These are phyloP conservation scores for Muscicapa adusta DNA, from an alignment of 2,113 vertebrate genomes.

Conservation along the genomic window DNA sequence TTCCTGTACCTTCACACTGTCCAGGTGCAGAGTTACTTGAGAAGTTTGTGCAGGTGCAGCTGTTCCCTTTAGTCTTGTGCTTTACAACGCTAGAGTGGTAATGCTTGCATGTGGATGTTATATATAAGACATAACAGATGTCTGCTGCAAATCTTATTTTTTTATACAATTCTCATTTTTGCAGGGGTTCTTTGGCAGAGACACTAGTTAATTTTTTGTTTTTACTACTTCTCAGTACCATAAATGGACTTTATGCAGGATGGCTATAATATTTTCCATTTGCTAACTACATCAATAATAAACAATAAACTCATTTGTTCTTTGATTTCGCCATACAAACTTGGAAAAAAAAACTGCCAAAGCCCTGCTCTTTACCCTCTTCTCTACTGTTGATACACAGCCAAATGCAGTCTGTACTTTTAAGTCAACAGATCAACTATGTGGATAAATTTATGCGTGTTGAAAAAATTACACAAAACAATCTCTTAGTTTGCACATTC, in stretches of 20 bases:
- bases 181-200: not conserved
- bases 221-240: not conserved
- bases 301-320: not conserved
- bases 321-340: not conserved
- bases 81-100: not conserved
- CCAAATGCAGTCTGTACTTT: not conserved
- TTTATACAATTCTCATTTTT: not conserved
- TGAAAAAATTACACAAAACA: not conserved
- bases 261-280: not conserved
- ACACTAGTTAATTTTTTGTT: not conserved
- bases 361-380: not conserved
- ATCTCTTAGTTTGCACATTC: not conserved
- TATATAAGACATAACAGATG: not conserved
- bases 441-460: not conserved
- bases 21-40: not conserved
- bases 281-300: not conserved
- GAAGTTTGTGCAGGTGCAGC: not conserved
- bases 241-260: not conserved
- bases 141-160: not conserved
- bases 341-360: accelerated
- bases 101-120: not conserved
- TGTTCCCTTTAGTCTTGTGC: not conserved
- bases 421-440: not conserved
- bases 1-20: not conserved
- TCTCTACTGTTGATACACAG: not conserved